Percentiles rank a stretch among this genome's conserved stretches.
These are phyloP conservation scores for Neomorphus geoffroyi DNA, from an alignment of 2,797 vertebrate species.

Conservation along the genomic window DNA sequence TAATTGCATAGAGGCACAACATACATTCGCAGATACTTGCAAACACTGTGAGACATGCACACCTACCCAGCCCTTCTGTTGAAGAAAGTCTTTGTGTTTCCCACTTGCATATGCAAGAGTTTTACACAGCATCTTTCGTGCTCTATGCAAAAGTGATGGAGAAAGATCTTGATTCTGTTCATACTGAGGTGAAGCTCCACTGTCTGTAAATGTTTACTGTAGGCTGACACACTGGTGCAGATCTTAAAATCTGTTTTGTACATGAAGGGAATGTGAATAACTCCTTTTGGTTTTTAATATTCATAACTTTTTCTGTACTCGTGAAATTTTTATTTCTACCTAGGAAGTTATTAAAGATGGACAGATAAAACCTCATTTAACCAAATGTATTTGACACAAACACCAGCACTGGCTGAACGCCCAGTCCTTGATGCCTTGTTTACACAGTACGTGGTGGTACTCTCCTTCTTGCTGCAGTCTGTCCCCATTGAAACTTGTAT, in stretches of 20 bases:
- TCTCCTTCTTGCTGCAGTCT: not conserved
- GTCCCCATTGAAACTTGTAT: not conserved
- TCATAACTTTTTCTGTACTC: not conserved
- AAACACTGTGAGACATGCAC: not conserved
- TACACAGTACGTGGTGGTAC: not conserved
- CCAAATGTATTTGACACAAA: not conserved
- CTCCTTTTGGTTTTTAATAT: not conserved
- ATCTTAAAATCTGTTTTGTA: not conserved
- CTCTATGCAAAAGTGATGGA: not conserved
- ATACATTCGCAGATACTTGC: not conserved
- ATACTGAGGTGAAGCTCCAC: not conserved
- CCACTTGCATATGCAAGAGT: not conserved
- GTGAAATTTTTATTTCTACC: not conserved
- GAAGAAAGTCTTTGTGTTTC: not conserved
- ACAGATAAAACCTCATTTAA: not conserved
- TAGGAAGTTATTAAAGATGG: not conserved
- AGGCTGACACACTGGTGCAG: not conserved
- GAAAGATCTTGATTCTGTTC: not conserved
- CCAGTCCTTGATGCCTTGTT: conserved; percentile 8
- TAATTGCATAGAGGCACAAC: not conserved
- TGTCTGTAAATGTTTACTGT: not conserved
- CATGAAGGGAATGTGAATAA: not conserved
- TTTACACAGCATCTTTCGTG: not conserved
- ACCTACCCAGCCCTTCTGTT: not conserved
- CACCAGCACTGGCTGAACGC: not conserved